Evolutionary conservation across 2,888 invertebrate genomes (phyloP).

Genomic region (Napeogenes sylphis): DNA sequence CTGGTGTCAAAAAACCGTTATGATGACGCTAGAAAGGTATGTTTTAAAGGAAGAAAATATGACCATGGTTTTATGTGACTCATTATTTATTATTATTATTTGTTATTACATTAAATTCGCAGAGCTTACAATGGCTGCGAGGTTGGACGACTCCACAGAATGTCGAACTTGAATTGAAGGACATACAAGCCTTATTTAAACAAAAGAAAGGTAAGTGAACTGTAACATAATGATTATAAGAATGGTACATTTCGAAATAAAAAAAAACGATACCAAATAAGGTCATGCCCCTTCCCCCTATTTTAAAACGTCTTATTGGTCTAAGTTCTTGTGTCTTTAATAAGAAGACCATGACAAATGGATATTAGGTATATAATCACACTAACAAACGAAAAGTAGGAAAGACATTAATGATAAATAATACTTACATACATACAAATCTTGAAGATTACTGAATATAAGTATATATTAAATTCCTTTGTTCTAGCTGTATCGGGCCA

Average conservation of each 20-base stretch:
- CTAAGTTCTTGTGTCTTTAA: too few relatives aligned
- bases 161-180: slow-evolving; percentile 79
- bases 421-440: too few relatives aligned
- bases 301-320: too few relatives aligned
- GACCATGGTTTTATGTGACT: too few relatives aligned
- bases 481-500: slow-evolving; percentile 43
- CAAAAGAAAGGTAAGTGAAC: slow-evolving; percentile 40
- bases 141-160: slow-evolving; percentile 83
- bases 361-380: too few relatives aligned
- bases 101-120: slow-evolving; percentile 27
- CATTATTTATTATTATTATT: neutral
- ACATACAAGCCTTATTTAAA: slow-evolving; percentile 64
- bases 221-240: neutral
- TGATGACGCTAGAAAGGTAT: slow-evolving; percentile 80
- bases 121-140: slow-evolving; percentile 85
- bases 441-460: neutral
- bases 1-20: slow-evolving; percentile 81
- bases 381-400: too few relatives aligned
- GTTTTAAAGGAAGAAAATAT: neutral
- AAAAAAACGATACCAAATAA: too few relatives aligned
- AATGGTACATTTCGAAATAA: too few relatives aligned
- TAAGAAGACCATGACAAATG: too few relatives aligned
- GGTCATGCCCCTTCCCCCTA: too few relatives aligned
- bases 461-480: neutral
- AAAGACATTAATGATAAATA: too few relatives aligned